Evolutionary conservation across 2,797 vertebrate species (phyloP).

Genomic region (Lophotriccus pileatus): DNA sequence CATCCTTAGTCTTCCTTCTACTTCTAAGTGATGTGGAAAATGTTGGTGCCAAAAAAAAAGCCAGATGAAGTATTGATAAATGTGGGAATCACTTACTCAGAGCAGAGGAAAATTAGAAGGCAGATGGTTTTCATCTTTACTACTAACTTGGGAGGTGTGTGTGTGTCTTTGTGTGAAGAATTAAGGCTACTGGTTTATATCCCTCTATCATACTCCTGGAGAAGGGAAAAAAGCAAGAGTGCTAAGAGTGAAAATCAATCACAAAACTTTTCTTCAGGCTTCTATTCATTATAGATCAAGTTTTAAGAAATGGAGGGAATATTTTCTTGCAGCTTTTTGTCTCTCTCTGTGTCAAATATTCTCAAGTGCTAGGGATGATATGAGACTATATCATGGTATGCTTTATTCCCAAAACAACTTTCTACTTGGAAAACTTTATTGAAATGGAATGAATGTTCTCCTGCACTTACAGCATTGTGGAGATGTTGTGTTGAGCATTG

Average conservation of each 20-base stretch:
- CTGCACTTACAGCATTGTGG: neutral
- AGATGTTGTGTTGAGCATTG: neutral
- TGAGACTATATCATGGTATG: neutral
- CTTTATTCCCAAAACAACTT: neutral
- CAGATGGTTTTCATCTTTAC: slow-evolving; percentile 51
- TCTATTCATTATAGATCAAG: neutral
- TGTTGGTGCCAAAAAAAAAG: slow-evolving; percentile 21
- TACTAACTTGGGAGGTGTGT: neutral
- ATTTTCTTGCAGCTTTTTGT: neutral
- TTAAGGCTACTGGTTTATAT: slow-evolving; percentile 26
- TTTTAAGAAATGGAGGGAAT: neutral
- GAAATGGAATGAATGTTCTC: neutral
- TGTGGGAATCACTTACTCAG: slow-evolving; percentile 44
- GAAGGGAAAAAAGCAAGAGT: neutral
- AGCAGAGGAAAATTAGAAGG: slow-evolving; percentile 47
- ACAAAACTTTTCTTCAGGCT: neutral
- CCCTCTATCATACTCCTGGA: neutral
- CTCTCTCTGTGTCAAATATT: neutral
- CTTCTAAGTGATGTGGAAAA: slow-evolving; percentile 26
- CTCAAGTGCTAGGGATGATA: neutral
- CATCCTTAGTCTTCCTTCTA: neutral
- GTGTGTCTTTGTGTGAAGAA: neutral
- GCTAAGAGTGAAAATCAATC: neutral
- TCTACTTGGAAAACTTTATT: neutral
- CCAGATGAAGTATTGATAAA: slow-evolving; percentile 58